Base-by-base conservation (phyloP, 1,140 invertebrate species). In the Oryctes rhinoceros region DNA sequence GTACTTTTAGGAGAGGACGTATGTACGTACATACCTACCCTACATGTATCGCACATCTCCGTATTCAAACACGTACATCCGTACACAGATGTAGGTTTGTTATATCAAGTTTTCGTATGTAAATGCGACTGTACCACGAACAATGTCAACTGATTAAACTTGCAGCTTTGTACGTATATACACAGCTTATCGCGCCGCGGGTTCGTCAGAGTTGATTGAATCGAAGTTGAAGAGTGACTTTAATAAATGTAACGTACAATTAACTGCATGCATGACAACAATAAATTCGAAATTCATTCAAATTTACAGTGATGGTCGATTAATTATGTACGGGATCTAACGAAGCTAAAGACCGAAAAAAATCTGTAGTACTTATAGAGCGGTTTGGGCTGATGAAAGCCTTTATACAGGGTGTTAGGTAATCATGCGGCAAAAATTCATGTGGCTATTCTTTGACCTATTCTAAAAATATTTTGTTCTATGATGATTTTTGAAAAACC, bases 101-200 rank as follows among this genome's bases (percentile, higher is more conserved):
- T 67, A 24, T 18, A 67, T 18, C 65, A 67, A 67, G 65, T 67
- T 67, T 67, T 67, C n/a, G 11, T 67, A 67, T 67, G 65, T 67
- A 67, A 67, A 67, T 67, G 65, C 20, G 18, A 67, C 10, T 18
- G 65, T 24, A 5, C 24, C 10, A 20, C 65, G 24, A 67, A 67
- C 65, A 67, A 67, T 67, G 65, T 24, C n/a, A 24, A 67, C n/a
- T 24, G 65, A 62, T 67, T 24, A 24, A 67, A 67, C 65, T 67
- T 67, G 9, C 49, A 53, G 49, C 65, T 67, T 1, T 30, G 24
- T 30, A 30, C 2, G 24, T 30, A 30, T 30, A 30, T 30, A 30
- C 24, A 30, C 24, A 20, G 20, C 5, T 24, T 18, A 18, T 67
- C n/a, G 65, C 65, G 20, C 65, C 13, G 7, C 4, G 30, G 5